Base-by-base conservation (phyloP, 2,888 invertebrate genomes). In the Drosophila tanythrix region DNA sequence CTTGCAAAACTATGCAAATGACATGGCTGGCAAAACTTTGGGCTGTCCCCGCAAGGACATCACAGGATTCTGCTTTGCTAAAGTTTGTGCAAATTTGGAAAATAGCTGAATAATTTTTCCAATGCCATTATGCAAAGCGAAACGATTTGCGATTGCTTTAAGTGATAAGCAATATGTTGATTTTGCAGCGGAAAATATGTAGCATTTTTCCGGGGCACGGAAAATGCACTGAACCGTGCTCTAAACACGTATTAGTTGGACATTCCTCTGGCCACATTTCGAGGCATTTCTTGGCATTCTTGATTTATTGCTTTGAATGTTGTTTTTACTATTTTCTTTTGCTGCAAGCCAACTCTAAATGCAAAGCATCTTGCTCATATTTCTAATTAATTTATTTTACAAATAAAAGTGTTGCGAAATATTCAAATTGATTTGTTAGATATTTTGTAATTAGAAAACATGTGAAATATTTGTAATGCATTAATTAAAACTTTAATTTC, bases 131-230 rank as follows among this genome's bases (percentile, higher is more conserved):
- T 88, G 90, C 85, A 85, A 86, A 89, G 74, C 77, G 75, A 73
- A 88, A 82, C 88, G 90, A 84, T 89, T 86, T 86, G 83, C 81
- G 82, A 89, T 86, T 89, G 76, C 81, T 88, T 82, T 85, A 89
- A 89, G 80, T 76, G 90, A 85, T 88, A 88, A 85, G 89, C 84
- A 89, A 89, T 81, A 80, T 89, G 85, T 70, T 76, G 66, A 60
- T 29, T 38, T 35, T 48, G 33, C 43, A 27, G 18, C 61, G n/a
- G 25, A 56, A 51, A 60, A 53, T 36, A 43, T 36, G 52, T 46
- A 35, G 8, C n/a, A 35, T 50, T 50, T 61, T 61, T 25, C 40
- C 46, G 8, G 27, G 8, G 8, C 55, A 38, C 27, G 55, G 1
- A 40, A 69, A 57, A 68, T 29, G 35, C 57, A 68, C 36, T 69